Percentiles rank a stretch among this genome's conserved stretches.
phyloP scores from a whole-genome alignment of 2,888 invertebrate genomes.

The Hyalella azteca region DNA sequence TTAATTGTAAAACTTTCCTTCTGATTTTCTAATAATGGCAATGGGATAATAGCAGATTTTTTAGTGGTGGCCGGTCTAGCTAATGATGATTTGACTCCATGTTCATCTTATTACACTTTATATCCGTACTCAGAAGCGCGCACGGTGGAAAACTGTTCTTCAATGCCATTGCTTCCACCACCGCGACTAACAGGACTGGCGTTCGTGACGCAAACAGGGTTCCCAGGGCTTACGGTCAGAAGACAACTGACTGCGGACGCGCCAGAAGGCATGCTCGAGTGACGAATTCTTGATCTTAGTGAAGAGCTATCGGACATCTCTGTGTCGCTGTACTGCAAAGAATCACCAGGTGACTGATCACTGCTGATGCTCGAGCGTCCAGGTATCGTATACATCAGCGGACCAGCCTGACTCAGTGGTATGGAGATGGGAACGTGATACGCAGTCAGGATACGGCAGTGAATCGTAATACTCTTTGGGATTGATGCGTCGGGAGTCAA shows the following conservation, averaged over 20 bases:
- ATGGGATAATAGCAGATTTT: not conserved
- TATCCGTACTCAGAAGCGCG: not conserved
- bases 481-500: not conserved
- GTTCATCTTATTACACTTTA: conserved; percentile 20
- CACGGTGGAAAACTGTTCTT: not conserved
- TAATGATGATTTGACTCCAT: not conserved
- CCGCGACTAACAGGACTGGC: not conserved
- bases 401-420: not conserved
- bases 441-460: conserved; percentile 31
- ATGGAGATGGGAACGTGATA: conserved; percentile 34
- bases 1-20: too few relatives aligned
- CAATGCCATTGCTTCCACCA: not conserved
- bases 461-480: conserved; percentile 30
- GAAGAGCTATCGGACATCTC: conserved; percentile 23
- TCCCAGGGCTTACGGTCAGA: not conserved
- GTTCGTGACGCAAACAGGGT: not conserved
- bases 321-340: conserved; percentile 7
- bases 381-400: conserved; percentile 1
- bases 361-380: conserved; percentile 13
- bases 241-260: not conserved
- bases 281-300: conserved; percentile 11
- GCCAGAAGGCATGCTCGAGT: conserved; percentile 3
- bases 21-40: conserved; percentile 35
- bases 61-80: conserved; percentile 20
- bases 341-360: conserved; percentile 14